Conservation (phyloP, 2,888 invertebrate species). For the Drosophila testacea region DNA sequence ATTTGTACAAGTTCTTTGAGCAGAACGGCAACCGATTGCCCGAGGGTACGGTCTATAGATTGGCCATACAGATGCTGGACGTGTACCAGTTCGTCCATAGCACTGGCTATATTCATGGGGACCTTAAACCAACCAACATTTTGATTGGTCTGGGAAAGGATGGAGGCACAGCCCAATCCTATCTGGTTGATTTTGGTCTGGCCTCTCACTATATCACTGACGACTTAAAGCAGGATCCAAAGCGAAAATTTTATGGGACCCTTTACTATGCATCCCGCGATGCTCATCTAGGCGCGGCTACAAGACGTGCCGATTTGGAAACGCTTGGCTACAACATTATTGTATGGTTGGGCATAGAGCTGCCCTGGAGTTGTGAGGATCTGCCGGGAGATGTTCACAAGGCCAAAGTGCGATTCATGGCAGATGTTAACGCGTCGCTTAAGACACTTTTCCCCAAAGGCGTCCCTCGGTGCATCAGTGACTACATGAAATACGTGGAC, state of each 20-base stretch:
- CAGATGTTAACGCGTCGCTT: slow-evolving; percentile 81
- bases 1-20: slow-evolving; percentile 92
- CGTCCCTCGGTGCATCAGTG: slow-evolving; percentile 86
- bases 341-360: slow-evolving; percentile 93
- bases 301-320: slow-evolving; percentile 96
- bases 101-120: slow-evolving; percentile 96
- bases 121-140: slow-evolving; percentile 98
- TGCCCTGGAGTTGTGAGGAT: slow-evolving; percentile 93
- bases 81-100: slow-evolving; percentile 96
- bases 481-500: slow-evolving; percentile 89
- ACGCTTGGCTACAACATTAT: slow-evolving; percentile 97
- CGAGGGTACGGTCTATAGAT: slow-evolving; percentile 90
- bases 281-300: slow-evolving; percentile 95
- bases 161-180: slow-evolving; percentile 90
- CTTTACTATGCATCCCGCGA: slow-evolving; percentile 98
- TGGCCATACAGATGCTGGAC: slow-evolving; percentile 94
- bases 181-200: slow-evolving; percentile 97
- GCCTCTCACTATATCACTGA: slow-evolving; percentile 91
- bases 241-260: slow-evolving; percentile 98
- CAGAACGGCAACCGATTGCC: slow-evolving; percentile 89
- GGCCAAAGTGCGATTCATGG: slow-evolving; percentile 90
- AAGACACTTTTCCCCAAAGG: slow-evolving; percentile 81
- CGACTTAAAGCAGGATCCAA: slow-evolving; percentile 94
- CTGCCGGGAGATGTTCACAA: slow-evolving; percentile 88
- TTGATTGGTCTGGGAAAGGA: slow-evolving; percentile 90